These are phyloP conservation scores for Melikaiella ostensackeni DNA, from an alignment of 2,888 invertebrate genomes.

Conservation along the genomic window DNA sequence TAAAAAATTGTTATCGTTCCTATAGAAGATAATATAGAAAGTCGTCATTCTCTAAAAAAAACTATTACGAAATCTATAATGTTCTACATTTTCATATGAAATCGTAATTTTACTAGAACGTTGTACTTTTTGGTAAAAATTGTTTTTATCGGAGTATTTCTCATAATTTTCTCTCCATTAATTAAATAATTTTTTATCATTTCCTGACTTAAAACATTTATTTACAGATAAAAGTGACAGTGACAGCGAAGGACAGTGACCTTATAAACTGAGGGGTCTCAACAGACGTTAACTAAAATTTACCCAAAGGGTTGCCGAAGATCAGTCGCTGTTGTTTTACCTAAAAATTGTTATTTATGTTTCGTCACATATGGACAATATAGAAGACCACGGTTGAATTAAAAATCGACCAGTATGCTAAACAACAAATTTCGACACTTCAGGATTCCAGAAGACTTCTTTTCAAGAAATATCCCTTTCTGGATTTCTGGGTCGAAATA, in stretches of 20 bases:
- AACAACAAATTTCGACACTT: conserved; percentile 43
- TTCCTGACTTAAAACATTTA: conserved; percentile 43
- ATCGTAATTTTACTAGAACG: too few relatives aligned
- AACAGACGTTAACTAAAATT: conserved; percentile 40
- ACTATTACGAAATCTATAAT: too few relatives aligned
- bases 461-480: background rate
- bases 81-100: too few relatives aligned
- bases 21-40: too few relatives aligned
- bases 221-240: conserved; percentile 94
- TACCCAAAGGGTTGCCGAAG: conserved; percentile 48
- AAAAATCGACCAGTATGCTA: conserved; percentile 32
- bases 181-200: background rate
- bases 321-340: conserved; percentile 42
- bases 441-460: conserved; percentile 43
- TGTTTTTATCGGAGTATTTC: background rate
- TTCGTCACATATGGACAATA: conserved; percentile 44
- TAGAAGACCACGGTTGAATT: conserved; percentile 47
- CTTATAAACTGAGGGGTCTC: conserved; percentile 38
- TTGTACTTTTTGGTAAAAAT: too few relatives aligned
- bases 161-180: background rate
- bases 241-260: conserved; percentile 94
- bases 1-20: too few relatives aligned
- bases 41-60: too few relatives aligned
- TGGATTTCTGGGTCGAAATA: background rate
- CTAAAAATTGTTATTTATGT: conserved; percentile 43